Base-by-base conservation (phyloP, 2,113 vertebrate genomes). In the Calidris pugnax region DNA sequence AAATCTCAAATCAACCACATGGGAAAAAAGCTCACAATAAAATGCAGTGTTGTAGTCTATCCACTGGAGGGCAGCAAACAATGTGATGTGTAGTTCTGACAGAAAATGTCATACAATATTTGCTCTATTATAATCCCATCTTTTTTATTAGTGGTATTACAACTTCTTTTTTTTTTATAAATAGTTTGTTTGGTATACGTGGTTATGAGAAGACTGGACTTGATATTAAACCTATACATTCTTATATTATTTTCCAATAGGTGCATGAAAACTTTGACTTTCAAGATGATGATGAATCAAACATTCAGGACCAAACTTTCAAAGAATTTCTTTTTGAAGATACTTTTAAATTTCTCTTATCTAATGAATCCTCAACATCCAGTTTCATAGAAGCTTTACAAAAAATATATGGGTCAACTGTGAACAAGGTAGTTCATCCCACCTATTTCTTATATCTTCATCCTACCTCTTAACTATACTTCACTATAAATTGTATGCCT, bases 271-370 rank as follows among this genome's bases (percentile, higher is more conserved):
- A 98, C 47, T 97, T 99, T 86, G 96, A 98, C 9, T 98, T 99
- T 94, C 97, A 97, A 48, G 90, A 93, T 86, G 96, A 98, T 64
- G 95, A 97, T 55, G 98, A 98, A 43, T 82, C 90, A 24, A 81
- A 91, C 37, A 97, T 98, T 95, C 98, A 98, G 57, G 96, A 98
- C 96, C 98, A 99, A 97, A 98, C 97, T 87, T 97, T 97, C 71
- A 99, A 97, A 98, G 98, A 99, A 97, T 95, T 96, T 47, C 93
- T 99, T 93, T 97, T 99, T 94, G 98, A 99, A 97, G 99, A 99
- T 85, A 98, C 98, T 8, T 98, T 99, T 68, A 97, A 94, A 91
- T 98, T 99, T 97, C 98, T 99, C 75, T 97, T 99, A 45, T 97
- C 98, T 77, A 98, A 98, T 66, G 92, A 95, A 53, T 95, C 95